Evolutionary conservation across 2,797 vertebrate genomes (phyloP), one percentile per base, ranked within the genome.

Genomic region (Champsocephalus gunnari): DNA sequence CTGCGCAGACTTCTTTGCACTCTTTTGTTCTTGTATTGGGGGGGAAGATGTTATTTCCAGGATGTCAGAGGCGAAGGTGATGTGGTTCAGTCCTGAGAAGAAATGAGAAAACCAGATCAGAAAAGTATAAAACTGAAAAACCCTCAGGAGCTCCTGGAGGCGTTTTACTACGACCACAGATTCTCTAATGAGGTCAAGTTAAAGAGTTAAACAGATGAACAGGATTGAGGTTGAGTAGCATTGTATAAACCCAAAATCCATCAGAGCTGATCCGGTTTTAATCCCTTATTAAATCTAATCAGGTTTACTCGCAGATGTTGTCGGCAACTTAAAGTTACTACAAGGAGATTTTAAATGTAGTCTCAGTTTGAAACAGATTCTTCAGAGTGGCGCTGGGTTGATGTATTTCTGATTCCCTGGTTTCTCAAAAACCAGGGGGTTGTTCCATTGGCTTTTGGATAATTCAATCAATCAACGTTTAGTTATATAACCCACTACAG

Each of bases 41-140:
- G 11, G 11, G 60, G 49, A 71, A 58, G 59, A 16, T 34, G 77
- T 80, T 81, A n/a, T 75, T 65, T 79, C 57, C 80, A 66, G 68
- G 55, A 62, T n/a, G 12, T 11, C 45, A 2, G 10, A 9, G 38
- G 48, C 57, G 49, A 49, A 50, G 49, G 53, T 8, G 62, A 45
- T 71, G 82, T 53, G 81, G 72, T 48, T 82, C 75, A 9, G 12
- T 9, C 10, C 61, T 49, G 57, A 41, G 65, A 69, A 68, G 43
- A 69, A 60, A 87, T 0, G 53, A 88, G 69, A 83, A 88, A 71
- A 83, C 9, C 70, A 75, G 79, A 71, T 83, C 17, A 81, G 66
- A 38, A 2, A 38, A 38, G 8, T 38, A 38, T 51, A 38, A 64
- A 65, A 43, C 4, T 9, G 9, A 50, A 19, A n/a, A 11, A n/a